These are phyloP conservation scores for Campylorhamphus procurvoides DNA, from an alignment of 2,113 vertebrate genomes.

Conservation along the genomic window DNA sequence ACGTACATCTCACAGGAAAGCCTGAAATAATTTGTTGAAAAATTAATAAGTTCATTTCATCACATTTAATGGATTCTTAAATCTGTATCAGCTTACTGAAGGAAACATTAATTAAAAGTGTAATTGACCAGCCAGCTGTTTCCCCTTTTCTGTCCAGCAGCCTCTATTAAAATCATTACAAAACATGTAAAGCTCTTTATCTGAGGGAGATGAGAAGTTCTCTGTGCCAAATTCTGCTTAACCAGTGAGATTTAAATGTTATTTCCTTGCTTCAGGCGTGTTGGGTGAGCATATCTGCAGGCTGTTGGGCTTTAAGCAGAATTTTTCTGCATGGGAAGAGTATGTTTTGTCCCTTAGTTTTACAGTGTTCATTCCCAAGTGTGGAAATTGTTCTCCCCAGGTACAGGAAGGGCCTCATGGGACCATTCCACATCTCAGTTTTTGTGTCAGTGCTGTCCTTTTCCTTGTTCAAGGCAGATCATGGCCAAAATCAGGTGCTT, in stretches of 20 bases:
- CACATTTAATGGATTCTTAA: conserved; percentile 65
- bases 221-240: neutral
- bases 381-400: neutral
- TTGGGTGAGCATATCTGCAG: neutral
- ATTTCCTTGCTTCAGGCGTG: neutral
- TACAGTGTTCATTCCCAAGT: neutral
- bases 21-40: conserved; percentile 39
- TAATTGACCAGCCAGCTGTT: conserved; percentile 67
- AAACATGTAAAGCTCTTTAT: conserved; percentile 50
- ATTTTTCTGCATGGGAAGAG: neutral
- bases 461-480: too few species aligned
- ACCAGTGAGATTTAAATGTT: neutral
- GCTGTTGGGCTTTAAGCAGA: neutral
- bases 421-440: fast-evolving
- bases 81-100: conserved; percentile 58
- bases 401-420: neutral
- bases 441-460: neutral
- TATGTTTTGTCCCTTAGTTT: neutral
- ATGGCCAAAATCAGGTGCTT: neutral
- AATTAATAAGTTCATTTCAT: conserved; percentile 53
- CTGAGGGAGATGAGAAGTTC: neutral
- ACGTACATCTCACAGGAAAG: conserved; percentile 23
- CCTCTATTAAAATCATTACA: conserved; percentile 24
- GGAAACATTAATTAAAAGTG: conserved; percentile 67
- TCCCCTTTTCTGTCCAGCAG: conserved; percentile 1